Base-by-base conservation (phyloP, 2,888 invertebrate genomes). In the Argyresthia goedartella region DNA sequence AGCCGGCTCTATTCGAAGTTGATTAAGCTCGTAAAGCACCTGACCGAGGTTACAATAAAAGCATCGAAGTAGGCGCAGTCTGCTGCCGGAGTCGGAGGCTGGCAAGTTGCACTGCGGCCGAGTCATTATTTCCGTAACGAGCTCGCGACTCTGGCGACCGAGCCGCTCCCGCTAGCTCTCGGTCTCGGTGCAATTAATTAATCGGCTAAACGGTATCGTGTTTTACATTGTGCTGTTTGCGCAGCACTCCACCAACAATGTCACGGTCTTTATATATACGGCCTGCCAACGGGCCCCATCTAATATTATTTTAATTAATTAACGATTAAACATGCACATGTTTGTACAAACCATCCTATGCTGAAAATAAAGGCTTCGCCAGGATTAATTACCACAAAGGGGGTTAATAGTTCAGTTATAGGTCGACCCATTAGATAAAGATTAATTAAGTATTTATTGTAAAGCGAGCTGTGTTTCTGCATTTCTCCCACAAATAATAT, bases 221-320 rank as follows among this genome's bases (percentile, higher is more conserved):
- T 82, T 84, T 77, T 79, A 84, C 80, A 82, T 79, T 78, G 65
- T 81, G 74, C 78, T 85, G 81, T 85, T 85, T 81, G 79, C 84
- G 71, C 71, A 76, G 72, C 84, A 77, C 84, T 86, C 80, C 71
- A 75, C 66, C 73, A 73, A 79, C 79, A 79, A 81, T 84, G 82
- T 85, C 76, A 68, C 70, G n/a, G n/a, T n/a, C n/a, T n/a, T n/a
- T n/a, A n/a, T n/a, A n/a, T n/a, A n/a, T n/a, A n/a, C n/a, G 65
- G 65, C 69, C 67, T 67, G 73, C 70, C 71, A 69, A 69, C 71
- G 73, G 76, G 66, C 63, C 67, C 71, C 65, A 65, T 65, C 67
- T 33, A 67, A 70, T 67, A 66, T 69, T 76, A 74, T 74, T 76
- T 79, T 82, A 81, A 84, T 84, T 80, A 81, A 79, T 81, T 67